These are phyloP conservation scores for Plectrocnemia conspersa DNA, from an alignment of 1,140 invertebrate genomes.

Conservation along the genomic window DNA sequence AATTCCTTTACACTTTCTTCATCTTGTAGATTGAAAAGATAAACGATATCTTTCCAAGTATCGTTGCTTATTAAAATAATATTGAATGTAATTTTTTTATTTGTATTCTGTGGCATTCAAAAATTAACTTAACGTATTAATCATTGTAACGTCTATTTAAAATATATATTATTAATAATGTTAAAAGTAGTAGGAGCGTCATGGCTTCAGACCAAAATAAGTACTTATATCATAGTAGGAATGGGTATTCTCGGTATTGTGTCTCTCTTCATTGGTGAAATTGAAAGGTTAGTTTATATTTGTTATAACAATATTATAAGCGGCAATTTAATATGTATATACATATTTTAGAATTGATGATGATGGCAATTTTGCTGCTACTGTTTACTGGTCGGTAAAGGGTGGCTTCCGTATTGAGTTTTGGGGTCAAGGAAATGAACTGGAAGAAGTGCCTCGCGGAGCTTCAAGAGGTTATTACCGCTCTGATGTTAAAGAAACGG, in stretches of 20 bases:
- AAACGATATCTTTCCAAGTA: slow-evolving; percentile 8
- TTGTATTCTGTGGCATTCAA: slow-evolving; percentile 29
- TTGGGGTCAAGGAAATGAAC: slow-evolving; percentile 71
- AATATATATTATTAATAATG: slow-evolving; percentile 44
- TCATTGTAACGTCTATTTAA: not conserved
- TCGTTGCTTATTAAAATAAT: not conserved
- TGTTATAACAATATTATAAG: slow-evolving; percentile 15
- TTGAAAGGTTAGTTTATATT: slow-evolving; percentile 48
- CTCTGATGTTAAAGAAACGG: slow-evolving; percentile 59
- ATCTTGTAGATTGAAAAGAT: slow-evolving; percentile 43
- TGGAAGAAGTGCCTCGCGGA: slow-evolving; percentile 56
- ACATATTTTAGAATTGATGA: slow-evolving; percentile 56
- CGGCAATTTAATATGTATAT: not conserved
- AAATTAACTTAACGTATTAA: slow-evolving; percentile 9
- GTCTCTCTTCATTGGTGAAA: slow-evolving; percentile 62
- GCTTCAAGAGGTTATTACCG: slow-evolving; percentile 68
- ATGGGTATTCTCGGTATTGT: slow-evolving; percentile 62
- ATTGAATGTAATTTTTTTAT: not conserved
- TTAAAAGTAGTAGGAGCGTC: slow-evolving; percentile 74
- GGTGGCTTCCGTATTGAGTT: slow-evolving; percentile 65
- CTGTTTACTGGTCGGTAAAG: slow-evolving; percentile 62
- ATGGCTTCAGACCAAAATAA: slow-evolving; percentile 69
- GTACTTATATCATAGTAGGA: slow-evolving; percentile 62
- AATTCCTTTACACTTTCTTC: slow-evolving; percentile 50
- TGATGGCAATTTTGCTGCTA: slow-evolving; percentile 69